Evolutionary conservation across 2,797 vertebrate species (phyloP).

Genomic region (Sebastes vulpes): DNA sequence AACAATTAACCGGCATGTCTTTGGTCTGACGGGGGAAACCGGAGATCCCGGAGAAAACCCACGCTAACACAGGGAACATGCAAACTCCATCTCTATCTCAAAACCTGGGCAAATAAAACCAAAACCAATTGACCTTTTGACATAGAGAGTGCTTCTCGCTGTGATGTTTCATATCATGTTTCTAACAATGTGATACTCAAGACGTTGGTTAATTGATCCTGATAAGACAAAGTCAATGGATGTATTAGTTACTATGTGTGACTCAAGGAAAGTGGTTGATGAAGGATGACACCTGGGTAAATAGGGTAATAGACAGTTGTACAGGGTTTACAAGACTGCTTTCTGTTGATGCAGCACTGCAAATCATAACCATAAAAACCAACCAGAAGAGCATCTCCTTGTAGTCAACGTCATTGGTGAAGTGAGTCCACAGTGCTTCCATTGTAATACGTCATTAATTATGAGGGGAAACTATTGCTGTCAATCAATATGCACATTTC

Average conservation of each 20-base stretch:
- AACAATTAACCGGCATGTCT: no score
- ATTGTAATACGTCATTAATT: conserved; percentile 20
- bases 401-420: neutral
- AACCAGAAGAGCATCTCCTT: neutral
- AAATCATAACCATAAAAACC: conserved; percentile 18
- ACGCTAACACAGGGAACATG: no score
- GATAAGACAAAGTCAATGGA: neutral
- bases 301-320: neutral
- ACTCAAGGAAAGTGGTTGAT: neutral
- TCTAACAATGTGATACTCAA: neutral
- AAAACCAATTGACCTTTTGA: neutral
- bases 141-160: neutral
- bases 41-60: no score
- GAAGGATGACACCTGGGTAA: neutral
- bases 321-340: neutral
- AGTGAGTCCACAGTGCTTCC: conserved; percentile 14
- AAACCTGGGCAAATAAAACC: neutral
- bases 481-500: conserved; percentile 50
- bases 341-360: conserved; percentile 27
- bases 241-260: neutral
- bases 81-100: neutral
- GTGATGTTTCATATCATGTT: neutral
- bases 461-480: conserved; percentile 2
- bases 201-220: neutral
- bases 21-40: no score